Evolutionary conservation across 2,888 invertebrate genomes (phyloP).

Genomic region (Pasiphila rectangulata): DNA sequence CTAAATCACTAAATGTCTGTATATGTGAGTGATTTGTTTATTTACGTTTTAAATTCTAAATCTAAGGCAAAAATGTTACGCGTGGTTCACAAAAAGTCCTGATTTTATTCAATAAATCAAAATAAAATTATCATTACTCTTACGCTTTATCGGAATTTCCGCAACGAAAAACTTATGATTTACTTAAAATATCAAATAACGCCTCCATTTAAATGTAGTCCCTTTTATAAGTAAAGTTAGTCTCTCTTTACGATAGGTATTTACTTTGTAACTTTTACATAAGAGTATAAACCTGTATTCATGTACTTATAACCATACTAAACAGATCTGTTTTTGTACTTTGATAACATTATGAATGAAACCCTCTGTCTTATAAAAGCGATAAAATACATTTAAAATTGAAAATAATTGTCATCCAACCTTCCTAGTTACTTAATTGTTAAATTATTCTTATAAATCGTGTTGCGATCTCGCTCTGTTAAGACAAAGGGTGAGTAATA

Average conservation of each 20-base stretch:
- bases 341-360: background rate
- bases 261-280: background rate
- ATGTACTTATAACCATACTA: constrained; percentile 4
- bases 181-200: background rate
- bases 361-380: background rate
- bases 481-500: too few relatives aligned
- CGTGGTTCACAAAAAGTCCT: background rate
- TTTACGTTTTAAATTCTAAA: too few relatives aligned
- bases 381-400: background rate
- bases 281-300: background rate
- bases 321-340: constrained; percentile 12
- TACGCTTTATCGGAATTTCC: constrained; percentile 9
- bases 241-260: constrained; percentile 11
- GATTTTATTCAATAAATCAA: background rate
- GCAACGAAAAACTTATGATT: constrained; percentile 19
- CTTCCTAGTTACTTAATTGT: too few relatives aligned
- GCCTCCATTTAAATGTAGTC: constrained; percentile 12
- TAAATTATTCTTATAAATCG: too few relatives aligned
- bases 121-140: background rate
- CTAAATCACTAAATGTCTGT: too few relatives aligned
- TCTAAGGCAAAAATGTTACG: too few relatives aligned
- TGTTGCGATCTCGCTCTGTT: background rate
- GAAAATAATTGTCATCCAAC: too few relatives aligned
- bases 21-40: too few relatives aligned
- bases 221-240: constrained; percentile 5